phyloP scores from a whole-genome alignment of 2,113 vertebrate genomes.

The Saccopteryx leptura region DNA sequence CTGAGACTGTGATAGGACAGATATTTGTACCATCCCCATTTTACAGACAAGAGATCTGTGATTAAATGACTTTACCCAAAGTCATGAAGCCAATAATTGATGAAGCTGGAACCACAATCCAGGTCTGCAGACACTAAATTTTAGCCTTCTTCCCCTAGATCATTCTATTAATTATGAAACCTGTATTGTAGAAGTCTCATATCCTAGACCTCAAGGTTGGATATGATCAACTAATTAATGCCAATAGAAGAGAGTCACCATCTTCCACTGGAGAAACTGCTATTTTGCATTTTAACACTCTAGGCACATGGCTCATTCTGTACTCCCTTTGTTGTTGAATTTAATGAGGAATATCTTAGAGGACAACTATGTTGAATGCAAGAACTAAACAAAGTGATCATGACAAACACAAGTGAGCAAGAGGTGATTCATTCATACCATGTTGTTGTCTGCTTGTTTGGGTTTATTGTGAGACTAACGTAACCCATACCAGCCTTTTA shows the following conservation, averaged over 20 bases:
- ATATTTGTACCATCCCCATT: not conserved
- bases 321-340: not conserved
- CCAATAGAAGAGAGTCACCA: not conserved
- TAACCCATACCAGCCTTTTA: not conserved
- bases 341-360: not conserved
- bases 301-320: not conserved
- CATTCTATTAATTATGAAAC: not conserved
- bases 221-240: not conserved
- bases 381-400: not conserved
- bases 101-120: not conserved
- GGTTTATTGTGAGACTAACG: not conserved
- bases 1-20: not conserved
- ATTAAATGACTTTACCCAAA: not conserved
- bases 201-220: not conserved
- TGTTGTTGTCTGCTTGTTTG: rapidly evolving
- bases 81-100: not conserved
- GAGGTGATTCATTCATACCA: rapidly evolving
- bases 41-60: not conserved
- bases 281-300: not conserved
- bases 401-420: not conserved
- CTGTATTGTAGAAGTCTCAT: not conserved
- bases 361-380: not conserved
- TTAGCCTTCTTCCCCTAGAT: not conserved
- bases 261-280: not conserved
- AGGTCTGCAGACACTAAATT: not conserved